Percentiles rank a stretch among this genome's conserved stretches.
Evolutionary conservation across 2,113 vertebrate genomes (phyloP).

Genomic region (Antechinus flavipes): DNA sequence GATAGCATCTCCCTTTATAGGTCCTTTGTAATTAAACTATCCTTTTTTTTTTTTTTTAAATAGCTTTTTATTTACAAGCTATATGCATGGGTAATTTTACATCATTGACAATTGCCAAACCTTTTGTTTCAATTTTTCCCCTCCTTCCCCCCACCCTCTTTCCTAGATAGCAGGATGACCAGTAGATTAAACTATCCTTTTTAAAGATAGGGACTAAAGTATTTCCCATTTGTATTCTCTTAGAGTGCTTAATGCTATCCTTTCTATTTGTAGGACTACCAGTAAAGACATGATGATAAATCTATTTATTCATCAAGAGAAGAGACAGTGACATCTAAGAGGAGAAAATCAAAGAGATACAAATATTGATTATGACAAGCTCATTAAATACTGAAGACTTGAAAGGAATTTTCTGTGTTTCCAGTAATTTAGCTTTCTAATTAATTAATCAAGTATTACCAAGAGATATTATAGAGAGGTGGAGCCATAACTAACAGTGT

Average conservation of each 20-base stretch:
- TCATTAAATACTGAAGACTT: not conserved
- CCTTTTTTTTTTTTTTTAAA: not conserved
- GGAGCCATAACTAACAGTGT: not conserved
- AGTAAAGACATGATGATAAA: not conserved
- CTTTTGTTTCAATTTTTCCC: too few relatives aligned
- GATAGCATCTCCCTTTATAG: not conserved
- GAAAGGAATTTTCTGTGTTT: not conserved
- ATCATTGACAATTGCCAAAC: too few relatives aligned
- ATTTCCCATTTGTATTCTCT: not conserved
- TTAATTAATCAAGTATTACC: not conserved
- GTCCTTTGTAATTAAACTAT: not conserved
- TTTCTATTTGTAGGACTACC: not conserved
- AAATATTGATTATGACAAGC: not conserved
- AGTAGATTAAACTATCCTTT: not conserved
- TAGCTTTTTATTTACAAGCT: too few relatives aligned
- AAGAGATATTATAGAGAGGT: not conserved
- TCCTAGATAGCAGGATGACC: too few relatives aligned
- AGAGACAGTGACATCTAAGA: not conserved
- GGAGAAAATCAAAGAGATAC: not conserved
- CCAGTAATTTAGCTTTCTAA: not conserved
- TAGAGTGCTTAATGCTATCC: not conserved
- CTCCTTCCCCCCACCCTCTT: too few relatives aligned
- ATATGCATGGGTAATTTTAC: too few relatives aligned
- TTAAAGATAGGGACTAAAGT: not conserved
- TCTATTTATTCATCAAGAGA: not conserved